Conservation (phyloP, 1,140 invertebrate species). For the Leptestheria dahalacensis region DNA sequence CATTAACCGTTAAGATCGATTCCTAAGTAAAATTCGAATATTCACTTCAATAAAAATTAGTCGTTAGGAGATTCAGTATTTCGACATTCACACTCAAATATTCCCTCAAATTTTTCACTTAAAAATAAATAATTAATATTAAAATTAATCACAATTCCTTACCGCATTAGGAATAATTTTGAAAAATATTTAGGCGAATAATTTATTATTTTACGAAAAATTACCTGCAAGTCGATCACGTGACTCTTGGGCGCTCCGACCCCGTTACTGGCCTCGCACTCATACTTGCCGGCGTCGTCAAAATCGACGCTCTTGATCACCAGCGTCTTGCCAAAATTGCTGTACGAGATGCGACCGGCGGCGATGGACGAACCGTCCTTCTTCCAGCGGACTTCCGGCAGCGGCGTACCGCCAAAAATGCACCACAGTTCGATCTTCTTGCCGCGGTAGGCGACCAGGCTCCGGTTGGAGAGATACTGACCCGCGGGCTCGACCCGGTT, state of each 20-base stretch:
- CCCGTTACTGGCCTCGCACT: conserved; percentile 84
- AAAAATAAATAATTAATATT: too few relatives aligned
- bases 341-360: conserved; percentile 54
- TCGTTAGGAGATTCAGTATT: too few relatives aligned
- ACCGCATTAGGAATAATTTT: too few relatives aligned
- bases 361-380: conserved; percentile 49
- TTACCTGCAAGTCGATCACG: conserved; percentile 53
- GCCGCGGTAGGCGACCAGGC: conserved; percentile 65
- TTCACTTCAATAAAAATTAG: too few relatives aligned
- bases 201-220: too few relatives aligned
- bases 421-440: conserved; percentile 68
- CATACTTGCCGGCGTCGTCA: conserved; percentile 72
- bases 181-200: too few relatives aligned
- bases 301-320: conserved; percentile 70
- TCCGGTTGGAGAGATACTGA: conserved; percentile 72
- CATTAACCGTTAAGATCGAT: too few relatives aligned
- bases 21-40: too few relatives aligned
- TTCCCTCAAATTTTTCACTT: too few relatives aligned
- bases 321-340: conserved; percentile 81
- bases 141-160: too few relatives aligned
- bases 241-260: conserved; percentile 66
- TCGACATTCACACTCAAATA: too few relatives aligned
- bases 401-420: conserved; percentile 75
- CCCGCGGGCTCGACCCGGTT: conserved; percentile 57
- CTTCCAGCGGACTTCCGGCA: conserved; percentile 56